Evolutionary conservation across 2,888 invertebrate genomes (phyloP).

Genomic region (Drosophila yooni): DNA sequence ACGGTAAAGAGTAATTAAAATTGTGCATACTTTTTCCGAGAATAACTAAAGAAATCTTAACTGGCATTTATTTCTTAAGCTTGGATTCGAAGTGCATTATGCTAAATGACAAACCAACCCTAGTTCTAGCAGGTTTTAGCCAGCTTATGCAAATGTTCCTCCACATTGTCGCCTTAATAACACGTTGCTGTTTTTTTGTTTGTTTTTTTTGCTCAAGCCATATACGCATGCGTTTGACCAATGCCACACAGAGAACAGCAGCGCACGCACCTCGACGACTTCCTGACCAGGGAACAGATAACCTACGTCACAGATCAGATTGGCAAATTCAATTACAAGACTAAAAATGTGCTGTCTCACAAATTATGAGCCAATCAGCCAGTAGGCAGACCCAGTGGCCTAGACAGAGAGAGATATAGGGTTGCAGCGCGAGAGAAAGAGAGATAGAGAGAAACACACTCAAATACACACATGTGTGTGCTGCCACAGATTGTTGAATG

Average conservation of each 20-base stretch:
- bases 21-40: not conserved
- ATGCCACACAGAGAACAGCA: conserved; percentile 31
- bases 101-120: conserved; percentile 25
- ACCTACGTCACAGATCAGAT: conserved; percentile 47
- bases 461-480: conserved; percentile 11
- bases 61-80: not conserved
- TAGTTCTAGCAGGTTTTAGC: conserved; percentile 46
- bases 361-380: conserved; percentile 77
- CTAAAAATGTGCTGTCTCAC: conserved; percentile 67
- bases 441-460: conserved; percentile 13
- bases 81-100: not conserved
- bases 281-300: conserved; percentile 43
- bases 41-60: not conserved
- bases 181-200: conserved; percentile 6
- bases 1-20: not conserved
- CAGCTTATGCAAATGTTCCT: conserved; percentile 41
- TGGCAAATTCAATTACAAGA: conserved; percentile 71
- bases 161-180: conserved; percentile 40
- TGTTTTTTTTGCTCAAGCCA: conserved; percentile 5
- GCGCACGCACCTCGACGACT: conserved; percentile 48
- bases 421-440: conserved; percentile 13
- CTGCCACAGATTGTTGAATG: conserved; percentile 23
- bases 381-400: conserved; percentile 36
- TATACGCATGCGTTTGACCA: conserved; percentile 39
- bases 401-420: not conserved